Evolutionary conservation across 2,888 invertebrate species (phyloP), one percentile per base, ranked within the genome.

Genomic region (Netelia inedita): DNA sequence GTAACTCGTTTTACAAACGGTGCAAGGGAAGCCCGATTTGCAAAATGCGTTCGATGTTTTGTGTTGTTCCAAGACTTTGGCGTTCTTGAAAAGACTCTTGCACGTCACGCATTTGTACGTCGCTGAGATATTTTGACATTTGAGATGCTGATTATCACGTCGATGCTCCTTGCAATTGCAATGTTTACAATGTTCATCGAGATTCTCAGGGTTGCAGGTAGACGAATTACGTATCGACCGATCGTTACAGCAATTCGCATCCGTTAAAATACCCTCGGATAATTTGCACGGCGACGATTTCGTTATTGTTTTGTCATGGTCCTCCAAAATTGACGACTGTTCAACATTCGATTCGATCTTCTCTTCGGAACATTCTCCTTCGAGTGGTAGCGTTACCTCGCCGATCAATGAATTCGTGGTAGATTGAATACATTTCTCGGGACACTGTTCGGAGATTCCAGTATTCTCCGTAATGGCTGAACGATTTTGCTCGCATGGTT

Each of bases 51-150:
- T 72, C 10, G 66, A 66, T 0, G 8, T n/a, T 46, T 11, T 50
- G 72, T 89, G 89, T 19, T 74, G n/a, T n/a, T 71, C 68, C 23
- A 87, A 28, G 6, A n/a, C 0, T 1, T 23, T 5, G 10, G 55
- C 59, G 19, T 75, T n/a, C n/a, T 80, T 41, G 28, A 86, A 88
- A 2, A 10, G 19, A 6, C 6, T n/a, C 35, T 66, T 66, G 50
- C 89, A 89, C 19, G 59, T 66, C 2, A 69, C 66, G 59, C 89
- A 89, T 43, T 59, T 85, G 43, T 83, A 80, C n/a, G 0, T 19
- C 1, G 21, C 11, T 16, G 19, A 8, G n/a, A 28, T 50, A 35
- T 61, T 43, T 66, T 74, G 53, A 8, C 55, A 35, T 6, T 59
- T 23, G 1, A 57, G 23, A n/a, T n/a, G 72, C 11, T 10, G 10